Conservation (phyloP, 2,888 invertebrate genomes). For the Morinoia aosen region DNA sequence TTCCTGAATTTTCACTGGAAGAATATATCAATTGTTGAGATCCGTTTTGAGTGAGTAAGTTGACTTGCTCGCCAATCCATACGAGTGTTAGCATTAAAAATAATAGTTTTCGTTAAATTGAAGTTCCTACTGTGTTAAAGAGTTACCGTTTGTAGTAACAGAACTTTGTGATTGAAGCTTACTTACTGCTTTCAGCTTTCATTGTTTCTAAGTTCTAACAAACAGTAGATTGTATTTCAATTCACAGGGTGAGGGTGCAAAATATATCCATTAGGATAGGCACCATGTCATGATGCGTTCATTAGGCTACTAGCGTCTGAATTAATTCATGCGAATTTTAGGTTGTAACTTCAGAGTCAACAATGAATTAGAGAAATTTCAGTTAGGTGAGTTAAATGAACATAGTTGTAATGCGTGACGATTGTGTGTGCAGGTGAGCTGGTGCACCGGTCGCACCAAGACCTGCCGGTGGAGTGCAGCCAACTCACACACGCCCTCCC, state of each 20-base stretch:
- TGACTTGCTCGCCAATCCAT: background rate
- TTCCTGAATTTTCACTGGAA: background rate
- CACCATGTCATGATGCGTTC: too few species aligned
- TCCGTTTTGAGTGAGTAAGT: background rate
- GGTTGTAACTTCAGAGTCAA: too few species aligned
- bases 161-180: background rate
- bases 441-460: conserved; percentile 86
- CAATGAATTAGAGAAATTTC: too few species aligned
- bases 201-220: background rate
- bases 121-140: background rate
- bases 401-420: background rate
- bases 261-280: background rate
- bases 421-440: conserved; percentile 78
- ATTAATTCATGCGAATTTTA: background rate
- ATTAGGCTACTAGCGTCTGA: background rate
- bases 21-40: background rate
- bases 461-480: conserved; percentile 78
- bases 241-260: background rate
- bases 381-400: too few species aligned
- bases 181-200: background rate
- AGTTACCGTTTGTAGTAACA: background rate
- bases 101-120: too few species aligned
- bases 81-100: background rate
- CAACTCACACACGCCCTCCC: conserved; percentile 66
- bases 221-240: background rate